These are phyloP conservation scores for Crotalus viridis DNA, from an alignment of 2,113 vertebrate genomes.

Conservation along the genomic window DNA sequence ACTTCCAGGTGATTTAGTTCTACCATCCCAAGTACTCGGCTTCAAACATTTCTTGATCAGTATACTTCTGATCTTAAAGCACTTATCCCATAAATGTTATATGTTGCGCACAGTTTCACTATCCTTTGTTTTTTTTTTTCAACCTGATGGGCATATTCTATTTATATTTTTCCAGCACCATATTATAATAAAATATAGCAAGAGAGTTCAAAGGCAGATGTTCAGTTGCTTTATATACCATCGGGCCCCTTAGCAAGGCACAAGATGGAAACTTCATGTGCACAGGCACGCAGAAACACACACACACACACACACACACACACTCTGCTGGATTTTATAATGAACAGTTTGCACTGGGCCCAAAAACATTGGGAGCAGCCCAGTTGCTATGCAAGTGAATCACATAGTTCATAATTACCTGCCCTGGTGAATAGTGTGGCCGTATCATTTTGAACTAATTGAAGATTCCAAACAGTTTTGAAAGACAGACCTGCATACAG, in stretches of 20 bases:
- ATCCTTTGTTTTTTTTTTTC: neutral
- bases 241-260: neutral
- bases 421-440: neutral
- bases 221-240: neutral
- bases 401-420: neutral
- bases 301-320: neutral
- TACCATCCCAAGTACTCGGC: neutral
- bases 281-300: rapidly evolving
- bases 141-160: neutral
- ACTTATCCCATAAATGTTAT: neutral
- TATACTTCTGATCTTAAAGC: neutral
- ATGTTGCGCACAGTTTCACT: neutral
- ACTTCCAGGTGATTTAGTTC: neutral
- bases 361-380: neutral
- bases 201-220: neutral
- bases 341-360: neutral
- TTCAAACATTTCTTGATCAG: neutral
- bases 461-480: neutral
- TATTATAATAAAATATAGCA: neutral
- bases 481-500: neutral
- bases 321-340: neutral
- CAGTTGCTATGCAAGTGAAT: neutral
- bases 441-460: neutral
- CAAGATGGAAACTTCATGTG: neutral
- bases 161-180: neutral